Conservation (phyloP, 1,140 invertebrate species). For the Zaprionus africanus region DNA sequence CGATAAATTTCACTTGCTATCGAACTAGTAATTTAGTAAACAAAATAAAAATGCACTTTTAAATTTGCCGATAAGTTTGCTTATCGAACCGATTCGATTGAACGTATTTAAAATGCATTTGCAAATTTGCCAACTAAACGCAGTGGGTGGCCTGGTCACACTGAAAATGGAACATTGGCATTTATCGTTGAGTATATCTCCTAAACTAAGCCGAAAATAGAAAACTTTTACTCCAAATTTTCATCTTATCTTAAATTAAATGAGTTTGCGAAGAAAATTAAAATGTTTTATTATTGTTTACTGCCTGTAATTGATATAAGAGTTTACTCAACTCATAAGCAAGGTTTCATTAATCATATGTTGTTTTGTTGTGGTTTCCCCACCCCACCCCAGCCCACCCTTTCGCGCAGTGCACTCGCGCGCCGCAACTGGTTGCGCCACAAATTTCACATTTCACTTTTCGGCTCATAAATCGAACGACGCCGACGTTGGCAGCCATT, state of each 20-base stretch:
- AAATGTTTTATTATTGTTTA: background rate
- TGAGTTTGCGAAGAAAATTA: background rate
- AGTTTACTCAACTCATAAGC: slow-evolving; percentile 4
- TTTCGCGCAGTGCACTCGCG: slow-evolving; percentile 6
- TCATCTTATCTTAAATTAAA: background rate
- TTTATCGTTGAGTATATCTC: too few relatives aligned
- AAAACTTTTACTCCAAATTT: too few relatives aligned
- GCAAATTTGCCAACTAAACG: background rate
- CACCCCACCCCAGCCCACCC: background rate
- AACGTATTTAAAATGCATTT: background rate
- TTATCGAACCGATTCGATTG: background rate
- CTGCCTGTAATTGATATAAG: background rate
- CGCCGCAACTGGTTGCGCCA: slow-evolving; percentile 7
- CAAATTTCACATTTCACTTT: slow-evolving; percentile 65
- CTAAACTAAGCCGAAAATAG: too few relatives aligned
- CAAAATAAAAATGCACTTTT: background rate
- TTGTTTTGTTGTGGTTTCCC: background rate
- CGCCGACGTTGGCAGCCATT: slow-evolving; percentile 37
- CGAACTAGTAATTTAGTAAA: slow-evolving; percentile 8
- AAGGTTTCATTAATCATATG: slow-evolving; percentile 2
- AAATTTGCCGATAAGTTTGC: background rate
- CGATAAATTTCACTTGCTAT: slow-evolving; percentile 1
- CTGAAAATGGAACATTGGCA: too few relatives aligned
- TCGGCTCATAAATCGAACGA: slow-evolving; percentile 57
- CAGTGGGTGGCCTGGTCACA: too few relatives aligned